Conservation (phyloP, 2,797 vertebrate genomes). For the Anabacerthia variegaticeps region DNA sequence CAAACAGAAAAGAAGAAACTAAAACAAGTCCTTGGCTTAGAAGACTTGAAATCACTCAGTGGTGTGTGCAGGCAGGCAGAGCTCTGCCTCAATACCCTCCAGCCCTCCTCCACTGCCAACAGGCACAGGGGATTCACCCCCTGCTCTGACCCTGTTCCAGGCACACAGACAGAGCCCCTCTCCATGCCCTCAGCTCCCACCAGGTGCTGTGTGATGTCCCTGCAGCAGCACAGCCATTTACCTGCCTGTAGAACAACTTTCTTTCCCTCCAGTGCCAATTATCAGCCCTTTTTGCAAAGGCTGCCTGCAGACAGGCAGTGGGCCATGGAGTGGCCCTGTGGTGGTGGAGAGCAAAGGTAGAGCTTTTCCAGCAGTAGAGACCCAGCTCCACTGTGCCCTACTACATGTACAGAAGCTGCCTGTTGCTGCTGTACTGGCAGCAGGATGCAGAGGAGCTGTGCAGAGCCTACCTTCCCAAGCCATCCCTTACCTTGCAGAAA, state of each 20-base stretch:
- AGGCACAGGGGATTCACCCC: rapidly evolving
- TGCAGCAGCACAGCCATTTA: rapidly evolving
- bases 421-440: not conserved
- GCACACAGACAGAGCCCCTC: too few species aligned
- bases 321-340: not conserved
- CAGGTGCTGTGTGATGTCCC: rapidly evolving
- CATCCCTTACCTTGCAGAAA: not conserved
- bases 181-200: not conserved
- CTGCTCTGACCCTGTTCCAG: not conserved
- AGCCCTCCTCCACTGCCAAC: not conserved
- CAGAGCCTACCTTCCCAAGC: not conserved
- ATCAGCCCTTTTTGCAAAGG: not conserved
- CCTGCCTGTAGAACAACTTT: not conserved
- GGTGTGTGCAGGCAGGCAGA: not conserved
- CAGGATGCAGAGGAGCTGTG: not conserved
- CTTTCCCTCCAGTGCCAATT: not conserved
- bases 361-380: not conserved
- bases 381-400: rapidly evolving
- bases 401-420: not conserved
- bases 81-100: not conserved
- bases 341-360: not conserved
- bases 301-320: not conserved
- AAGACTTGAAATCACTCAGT: not conserved
- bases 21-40: not conserved
- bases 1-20: not conserved